Evolutionary conservation across 2,888 invertebrate genomes (phyloP).

Genomic region (Conops quadrifasciatus): DNA sequence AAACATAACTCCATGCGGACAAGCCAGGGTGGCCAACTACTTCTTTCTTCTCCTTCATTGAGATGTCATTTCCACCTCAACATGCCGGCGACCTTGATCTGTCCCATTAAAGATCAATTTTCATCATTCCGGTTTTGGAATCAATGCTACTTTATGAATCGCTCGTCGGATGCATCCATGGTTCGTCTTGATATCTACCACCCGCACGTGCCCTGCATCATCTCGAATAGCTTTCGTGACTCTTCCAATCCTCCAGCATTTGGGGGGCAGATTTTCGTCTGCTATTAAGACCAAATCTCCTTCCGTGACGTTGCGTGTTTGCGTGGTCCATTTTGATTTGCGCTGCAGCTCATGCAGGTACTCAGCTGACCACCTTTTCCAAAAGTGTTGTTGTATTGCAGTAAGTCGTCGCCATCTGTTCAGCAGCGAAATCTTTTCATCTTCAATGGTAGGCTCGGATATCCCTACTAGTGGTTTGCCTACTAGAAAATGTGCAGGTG

Average conservation of each 20-base stretch:
- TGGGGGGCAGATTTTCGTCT: constrained; percentile 35
- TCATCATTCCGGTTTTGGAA: neutral
- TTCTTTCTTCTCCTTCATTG: too few species aligned
- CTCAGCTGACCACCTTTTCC: constrained; percentile 37
- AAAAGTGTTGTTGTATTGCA: constrained; percentile 37
- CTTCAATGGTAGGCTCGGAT: constrained; percentile 12
- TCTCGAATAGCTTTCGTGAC: constrained; percentile 11
- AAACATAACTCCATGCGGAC: too few species aligned
- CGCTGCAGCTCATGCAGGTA: constrained; percentile 38
- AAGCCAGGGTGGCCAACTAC: too few species aligned
- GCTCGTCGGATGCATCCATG: constrained; percentile 19
- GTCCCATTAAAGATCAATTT: constrained; percentile 12
- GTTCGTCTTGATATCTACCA: constrained; percentile 7
- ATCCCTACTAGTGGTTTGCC: constrained; percentile 38
- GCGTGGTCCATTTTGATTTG: constrained; percentile 38
- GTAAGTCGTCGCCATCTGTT: constrained; percentile 24
- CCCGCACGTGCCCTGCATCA: constrained; percentile 1
- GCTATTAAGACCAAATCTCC: constrained; percentile 35
- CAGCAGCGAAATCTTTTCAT: neutral
- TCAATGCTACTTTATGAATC: constrained; percentile 16
- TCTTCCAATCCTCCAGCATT: constrained; percentile 25
- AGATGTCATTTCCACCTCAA: neutral
- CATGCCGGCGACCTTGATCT: constrained; percentile 27
- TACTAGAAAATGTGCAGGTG: constrained; percentile 40
- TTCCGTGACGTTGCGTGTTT: constrained; percentile 35